Percentiles rank a stretch among this genome's conserved stretches.
Conservation (phyloP, 2,797 vertebrate genomes). For the Mus spretus region DNA sequence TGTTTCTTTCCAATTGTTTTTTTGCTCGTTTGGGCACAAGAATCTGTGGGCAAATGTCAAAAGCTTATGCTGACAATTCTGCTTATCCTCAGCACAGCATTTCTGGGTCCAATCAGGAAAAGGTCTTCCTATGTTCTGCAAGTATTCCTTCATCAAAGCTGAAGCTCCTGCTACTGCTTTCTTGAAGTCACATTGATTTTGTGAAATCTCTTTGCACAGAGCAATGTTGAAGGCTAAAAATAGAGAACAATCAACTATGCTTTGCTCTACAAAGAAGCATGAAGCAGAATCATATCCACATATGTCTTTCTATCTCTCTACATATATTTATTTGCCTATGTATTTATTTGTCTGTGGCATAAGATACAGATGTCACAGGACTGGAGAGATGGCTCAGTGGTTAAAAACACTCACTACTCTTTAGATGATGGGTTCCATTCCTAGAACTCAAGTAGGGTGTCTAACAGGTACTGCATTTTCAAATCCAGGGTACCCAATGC, state of each 20-base stretch:
- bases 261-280: neutral
- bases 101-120: neutral
- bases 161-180: constrained; percentile 35
- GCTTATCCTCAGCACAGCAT: constrained; percentile 7
- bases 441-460: neutral
- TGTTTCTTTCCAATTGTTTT: constrained; percentile 26
- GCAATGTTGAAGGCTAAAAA: constrained; percentile 53
- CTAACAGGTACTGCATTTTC: neutral
- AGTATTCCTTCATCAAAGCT: neutral
- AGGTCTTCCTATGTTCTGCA: neutral
- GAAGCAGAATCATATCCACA: neutral
- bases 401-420: neutral
- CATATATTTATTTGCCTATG: neutral
- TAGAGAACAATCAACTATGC: constrained; percentile 37
- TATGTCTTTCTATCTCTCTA: neutral
- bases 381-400: neutral
- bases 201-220: constrained; percentile 42
- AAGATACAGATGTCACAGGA: neutral
- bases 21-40: constrained; percentile 28
- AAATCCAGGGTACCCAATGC: neutral
- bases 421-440: neutral
- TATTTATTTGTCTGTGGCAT: neutral
- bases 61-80: neutral
- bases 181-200: constrained; percentile 28
- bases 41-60: constrained; percentile 43